Percentiles rank a stretch among this genome's conserved stretches.
These are phyloP conservation scores for Stegodyphus dumicola DNA, from an alignment of 1,140 invertebrate genomes.

Conservation along the genomic window DNA sequence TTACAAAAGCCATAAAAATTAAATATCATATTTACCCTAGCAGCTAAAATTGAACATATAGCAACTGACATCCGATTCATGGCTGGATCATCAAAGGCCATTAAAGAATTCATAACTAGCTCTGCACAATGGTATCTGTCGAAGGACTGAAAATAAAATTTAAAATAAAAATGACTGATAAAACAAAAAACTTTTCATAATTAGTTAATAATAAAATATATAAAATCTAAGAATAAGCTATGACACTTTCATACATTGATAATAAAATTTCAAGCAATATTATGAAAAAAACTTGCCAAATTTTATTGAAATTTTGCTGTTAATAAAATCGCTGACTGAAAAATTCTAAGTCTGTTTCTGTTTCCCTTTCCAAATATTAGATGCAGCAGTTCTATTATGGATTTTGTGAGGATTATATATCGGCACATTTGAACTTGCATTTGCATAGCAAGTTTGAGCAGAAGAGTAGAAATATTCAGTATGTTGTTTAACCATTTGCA, in stretches of 20 bases:
- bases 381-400: too few relatives aligned
- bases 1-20: too few relatives aligned
- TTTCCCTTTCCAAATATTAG: too few relatives aligned
- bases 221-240: not conserved
- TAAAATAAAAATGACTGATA: too few relatives aligned
- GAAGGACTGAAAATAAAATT: conserved; percentile 71
- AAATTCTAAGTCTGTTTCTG: too few relatives aligned
- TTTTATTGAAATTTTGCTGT: not conserved
- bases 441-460: too few relatives aligned
- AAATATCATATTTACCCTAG: conserved; percentile 67
- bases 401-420: too few relatives aligned
- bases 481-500: too few relatives aligned
- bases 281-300: not conserved
- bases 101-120: conserved; percentile 82
- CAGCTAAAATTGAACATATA: conserved; percentile 80
- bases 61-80: conserved; percentile 86
- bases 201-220: not conserved
- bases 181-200: not conserved
- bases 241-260: not conserved
- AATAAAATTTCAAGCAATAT: not conserved
- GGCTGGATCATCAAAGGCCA: conserved; percentile 78
- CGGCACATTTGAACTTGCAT: too few relatives aligned
- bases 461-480: too few relatives aligned
- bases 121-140: conserved; percentile 80
- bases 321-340: not conserved